A percentile compares a stretch with the other conserved stretches of the same genome.
Conservation (phyloP, 2,113 vertebrate genomes). For the Pterocles gutturalis region DNA sequence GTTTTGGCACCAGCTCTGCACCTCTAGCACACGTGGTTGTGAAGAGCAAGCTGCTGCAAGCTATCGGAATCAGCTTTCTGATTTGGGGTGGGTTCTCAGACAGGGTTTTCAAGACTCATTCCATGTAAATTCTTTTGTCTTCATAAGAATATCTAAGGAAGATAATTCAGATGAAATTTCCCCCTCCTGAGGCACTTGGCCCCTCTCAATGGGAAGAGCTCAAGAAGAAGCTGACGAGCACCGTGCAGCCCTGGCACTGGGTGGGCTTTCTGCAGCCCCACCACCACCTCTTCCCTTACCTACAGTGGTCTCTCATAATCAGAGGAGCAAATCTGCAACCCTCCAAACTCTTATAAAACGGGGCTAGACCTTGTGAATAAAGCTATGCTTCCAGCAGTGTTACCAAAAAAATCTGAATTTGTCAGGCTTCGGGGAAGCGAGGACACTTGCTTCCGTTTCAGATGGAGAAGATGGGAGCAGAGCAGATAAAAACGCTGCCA, state of each 20-base stretch:
- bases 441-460: neutral
- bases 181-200: neutral
- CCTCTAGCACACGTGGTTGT: neutral
- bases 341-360: neutral
- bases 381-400: neutral
- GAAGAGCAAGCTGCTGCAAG: neutral
- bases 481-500: neutral
- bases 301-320: neutral
- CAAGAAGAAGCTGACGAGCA: fast-evolving
- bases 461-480: neutral
- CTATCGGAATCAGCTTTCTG: neutral
- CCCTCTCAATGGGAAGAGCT: neutral
- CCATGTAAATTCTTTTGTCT: neutral
- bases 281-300: neutral
- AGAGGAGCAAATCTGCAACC: neutral
- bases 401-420: neutral
- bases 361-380: neutral
- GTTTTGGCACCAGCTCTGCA: conserved; percentile 57
- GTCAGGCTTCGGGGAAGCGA: neutral
- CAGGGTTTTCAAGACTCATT: conserved; percentile 35
- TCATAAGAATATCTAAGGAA: neutral
- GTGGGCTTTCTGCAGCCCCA: neutral
- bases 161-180: neutral
- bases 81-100: neutral
- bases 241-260: fast-evolving